phyloP scores from a whole-genome alignment of 2,113 vertebrate species.

The Oryzias melastigma region DNA sequence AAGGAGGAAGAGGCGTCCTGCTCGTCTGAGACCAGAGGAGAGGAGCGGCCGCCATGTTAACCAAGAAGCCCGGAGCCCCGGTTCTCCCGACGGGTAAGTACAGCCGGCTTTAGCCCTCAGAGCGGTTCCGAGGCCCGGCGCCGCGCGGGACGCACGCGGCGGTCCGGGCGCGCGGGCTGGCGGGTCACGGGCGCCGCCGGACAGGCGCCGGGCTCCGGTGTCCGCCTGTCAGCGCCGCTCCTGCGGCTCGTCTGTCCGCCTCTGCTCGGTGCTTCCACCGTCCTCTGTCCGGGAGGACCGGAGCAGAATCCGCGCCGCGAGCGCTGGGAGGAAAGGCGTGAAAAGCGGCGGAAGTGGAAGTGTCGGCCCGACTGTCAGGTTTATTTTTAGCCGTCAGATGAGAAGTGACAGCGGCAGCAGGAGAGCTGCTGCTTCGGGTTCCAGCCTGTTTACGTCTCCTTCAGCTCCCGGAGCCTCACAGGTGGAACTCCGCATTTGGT shows the following conservation, averaged over 20 bases:
- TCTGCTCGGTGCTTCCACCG: constrained; percentile 6
- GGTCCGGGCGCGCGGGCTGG: not conserved
- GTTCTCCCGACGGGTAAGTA: constrained; percentile 87
- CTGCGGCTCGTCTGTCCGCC: not conserved
- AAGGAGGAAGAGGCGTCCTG: constrained; percentile 73
- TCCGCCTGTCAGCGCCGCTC: constrained; percentile 4
- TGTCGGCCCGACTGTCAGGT: constrained; percentile 19
- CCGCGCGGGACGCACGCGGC: not conserved
- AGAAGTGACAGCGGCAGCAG: constrained; percentile 43
- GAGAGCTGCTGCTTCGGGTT: constrained; percentile 5
- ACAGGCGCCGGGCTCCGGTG: constrained; percentile 3
- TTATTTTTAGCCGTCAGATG: constrained; percentile 55
- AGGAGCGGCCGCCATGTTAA: constrained; percentile 95
- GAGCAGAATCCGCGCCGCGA: not conserved
- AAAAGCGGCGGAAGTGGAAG: not conserved
- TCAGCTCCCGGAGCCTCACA: not conserved
- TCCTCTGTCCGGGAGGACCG: not conserved
- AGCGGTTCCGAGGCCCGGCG: constrained; percentile 19
- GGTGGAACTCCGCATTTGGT: too few relatives aligned
- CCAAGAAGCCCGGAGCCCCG: constrained; percentile 89
- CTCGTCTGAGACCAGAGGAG: constrained; percentile 66
- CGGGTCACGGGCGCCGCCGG: not conserved
- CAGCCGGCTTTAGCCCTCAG: constrained; percentile 11
- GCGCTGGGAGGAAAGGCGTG: not conserved
- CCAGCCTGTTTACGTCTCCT: not conserved